Percentiles rank a stretch among this genome's conserved stretches.
These are phyloP conservation scores for Plagodis pulveraria DNA, from an alignment of 2,888 invertebrate genomes.

Conservation along the genomic window DNA sequence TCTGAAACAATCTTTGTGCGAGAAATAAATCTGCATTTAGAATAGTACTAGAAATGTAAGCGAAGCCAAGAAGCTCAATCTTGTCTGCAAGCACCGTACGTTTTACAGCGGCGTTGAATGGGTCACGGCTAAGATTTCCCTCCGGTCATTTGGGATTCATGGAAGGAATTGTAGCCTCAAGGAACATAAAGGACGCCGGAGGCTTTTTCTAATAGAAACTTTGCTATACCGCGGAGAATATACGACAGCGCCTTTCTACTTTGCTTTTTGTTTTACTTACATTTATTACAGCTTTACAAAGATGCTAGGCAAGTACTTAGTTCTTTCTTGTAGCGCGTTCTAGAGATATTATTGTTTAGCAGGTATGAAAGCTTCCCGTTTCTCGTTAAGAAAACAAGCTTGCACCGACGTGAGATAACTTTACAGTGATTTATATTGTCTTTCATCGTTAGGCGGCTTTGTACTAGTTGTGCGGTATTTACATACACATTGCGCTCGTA, in stretches of 20 bases:
- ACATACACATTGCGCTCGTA: no score
- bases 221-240: constrained; percentile 58
- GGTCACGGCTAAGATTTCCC: constrained; percentile 85
- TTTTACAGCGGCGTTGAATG: constrained; percentile 72
- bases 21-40: constrained; percentile 30
- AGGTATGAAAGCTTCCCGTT: no score
- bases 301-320: constrained; percentile 35
- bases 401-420: no score
- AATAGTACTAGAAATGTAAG: constrained; percentile 31
- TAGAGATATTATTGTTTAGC: no score
- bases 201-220: constrained; percentile 76
- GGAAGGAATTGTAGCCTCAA: constrained; percentile 82
- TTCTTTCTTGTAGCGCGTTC: constrained; percentile 34
- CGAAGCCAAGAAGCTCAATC: constrained; percentile 33
- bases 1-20: constrained; percentile 23
- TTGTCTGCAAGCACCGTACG: constrained; percentile 47
- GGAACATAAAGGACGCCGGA: constrained; percentile 81
- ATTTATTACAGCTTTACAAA: constrained; percentile 59
- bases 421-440: no score
- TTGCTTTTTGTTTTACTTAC: constrained; percentile 61
- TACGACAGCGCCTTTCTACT: constrained; percentile 62
- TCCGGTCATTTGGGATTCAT: constrained; percentile 85
- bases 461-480: no score
- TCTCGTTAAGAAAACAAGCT: no score
- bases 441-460: no score